A percentile compares a stretch with the other conserved stretches of the same genome.
Conservation (phyloP, 2,113 vertebrate species). For the Phalacrocorax aristotelis region DNA sequence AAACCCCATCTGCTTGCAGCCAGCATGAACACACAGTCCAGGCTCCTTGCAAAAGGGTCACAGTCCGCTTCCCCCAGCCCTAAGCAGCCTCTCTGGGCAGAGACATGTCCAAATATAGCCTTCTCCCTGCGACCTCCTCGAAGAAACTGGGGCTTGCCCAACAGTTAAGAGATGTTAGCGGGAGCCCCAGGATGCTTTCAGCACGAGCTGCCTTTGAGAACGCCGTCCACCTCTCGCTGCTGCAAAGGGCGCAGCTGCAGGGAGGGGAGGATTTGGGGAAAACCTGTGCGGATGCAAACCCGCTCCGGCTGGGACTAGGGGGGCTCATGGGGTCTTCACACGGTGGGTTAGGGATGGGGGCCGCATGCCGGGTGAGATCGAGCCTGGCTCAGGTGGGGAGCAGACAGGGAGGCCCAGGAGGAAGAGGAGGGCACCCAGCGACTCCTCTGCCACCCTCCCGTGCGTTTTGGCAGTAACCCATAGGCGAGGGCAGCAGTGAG, state of each 20-base stretch:
- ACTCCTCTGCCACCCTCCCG: too few relatives aligned
- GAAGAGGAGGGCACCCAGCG: not conserved
- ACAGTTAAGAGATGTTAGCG: accelerated
- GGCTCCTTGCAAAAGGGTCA: not conserved
- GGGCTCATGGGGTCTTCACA: too few relatives aligned
- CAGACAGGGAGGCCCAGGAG: not conserved
- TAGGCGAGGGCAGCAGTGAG: not conserved
- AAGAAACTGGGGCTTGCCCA: not conserved
- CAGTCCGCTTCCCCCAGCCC: not conserved
- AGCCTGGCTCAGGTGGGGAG: not conserved
- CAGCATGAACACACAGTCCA: not conserved
- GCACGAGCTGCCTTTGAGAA: not conserved
- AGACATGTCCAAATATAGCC: not conserved
- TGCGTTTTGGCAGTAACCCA: not conserved
- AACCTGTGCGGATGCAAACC: not conserved
- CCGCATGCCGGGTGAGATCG: not conserved
- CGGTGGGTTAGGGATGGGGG: accelerated
- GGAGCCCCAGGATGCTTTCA: not conserved
- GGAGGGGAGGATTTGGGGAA: not conserved
- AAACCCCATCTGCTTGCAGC: not conserved
- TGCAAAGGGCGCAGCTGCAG: not conserved
- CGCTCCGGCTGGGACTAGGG: accelerated
- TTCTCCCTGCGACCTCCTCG: not conserved
- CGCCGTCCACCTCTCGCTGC: not conserved
- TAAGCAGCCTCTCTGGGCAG: not conserved